A percentile compares a stretch with the other conserved stretches of the same genome.
Evolutionary conservation across 2,113 vertebrate species (phyloP).

Genomic region (Rallus limicola): DNA sequence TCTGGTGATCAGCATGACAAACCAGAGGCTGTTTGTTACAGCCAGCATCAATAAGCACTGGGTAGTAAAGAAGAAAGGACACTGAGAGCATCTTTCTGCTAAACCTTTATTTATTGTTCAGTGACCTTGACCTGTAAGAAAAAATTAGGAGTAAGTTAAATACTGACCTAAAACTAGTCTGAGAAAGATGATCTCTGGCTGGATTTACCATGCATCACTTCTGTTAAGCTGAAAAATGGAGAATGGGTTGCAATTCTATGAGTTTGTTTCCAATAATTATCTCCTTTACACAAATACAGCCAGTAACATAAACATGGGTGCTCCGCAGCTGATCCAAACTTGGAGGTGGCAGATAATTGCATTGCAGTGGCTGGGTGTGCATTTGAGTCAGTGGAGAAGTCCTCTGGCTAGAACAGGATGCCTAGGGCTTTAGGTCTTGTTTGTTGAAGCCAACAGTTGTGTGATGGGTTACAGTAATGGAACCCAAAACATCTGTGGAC

Average conservation of each 20-base stretch:
- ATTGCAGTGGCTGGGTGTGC: not conserved
- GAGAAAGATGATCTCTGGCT: not conserved
- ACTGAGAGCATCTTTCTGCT: not conserved
- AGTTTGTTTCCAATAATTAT: not conserved
- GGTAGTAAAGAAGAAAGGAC: not conserved
- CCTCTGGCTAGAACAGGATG: not conserved
- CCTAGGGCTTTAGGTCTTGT: not conserved
- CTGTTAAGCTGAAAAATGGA: not conserved
- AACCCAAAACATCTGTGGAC: not conserved
- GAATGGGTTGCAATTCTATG: not conserved
- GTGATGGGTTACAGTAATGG: rapidly evolving
- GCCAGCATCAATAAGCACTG: not conserved
- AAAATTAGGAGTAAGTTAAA: not conserved
- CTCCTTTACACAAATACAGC: not conserved
- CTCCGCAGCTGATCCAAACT: not conserved
- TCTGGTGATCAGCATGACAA: not conserved
- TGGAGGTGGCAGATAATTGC: not conserved
- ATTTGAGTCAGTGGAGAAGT: not conserved
- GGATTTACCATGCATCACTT: not conserved
- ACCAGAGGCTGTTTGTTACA: not conserved
- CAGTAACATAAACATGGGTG: not conserved
- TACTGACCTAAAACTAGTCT: not conserved
- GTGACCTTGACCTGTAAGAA: not conserved
- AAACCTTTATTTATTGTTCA: not conserved
- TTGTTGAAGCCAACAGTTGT: not conserved